These are phyloP conservation scores for Chymomyza caudatula DNA, from an alignment of 2,888 invertebrate genomes.

Conservation along the genomic window DNA sequence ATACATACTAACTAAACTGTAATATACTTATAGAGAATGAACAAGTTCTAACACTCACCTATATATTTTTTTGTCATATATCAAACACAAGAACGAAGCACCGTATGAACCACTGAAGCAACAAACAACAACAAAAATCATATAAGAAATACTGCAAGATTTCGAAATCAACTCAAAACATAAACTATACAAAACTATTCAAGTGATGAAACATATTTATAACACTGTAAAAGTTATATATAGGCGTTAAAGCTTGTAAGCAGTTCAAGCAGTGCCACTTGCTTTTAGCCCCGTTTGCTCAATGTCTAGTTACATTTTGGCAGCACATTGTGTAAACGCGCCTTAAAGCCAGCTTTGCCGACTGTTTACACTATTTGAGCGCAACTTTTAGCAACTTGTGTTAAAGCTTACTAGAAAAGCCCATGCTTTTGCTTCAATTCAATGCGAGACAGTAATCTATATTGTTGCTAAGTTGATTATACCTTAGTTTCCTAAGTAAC, in stretches of 20 bases:
- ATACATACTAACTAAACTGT: conserved; percentile 37
- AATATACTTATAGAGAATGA: conserved; percentile 32
- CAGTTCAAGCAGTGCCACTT: conserved; percentile 31
- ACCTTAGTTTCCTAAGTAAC: not conserved
- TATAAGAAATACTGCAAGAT: not conserved
- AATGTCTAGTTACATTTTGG: too few relatives aligned
- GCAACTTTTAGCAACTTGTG: not conserved
- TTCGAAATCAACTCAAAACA: conserved; percentile 6
- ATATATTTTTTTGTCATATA: conserved; percentile 69
- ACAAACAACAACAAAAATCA: conserved; percentile 15
- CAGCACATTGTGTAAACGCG: too few relatives aligned
- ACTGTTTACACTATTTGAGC: not conserved
- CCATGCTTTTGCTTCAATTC: conserved; percentile 35
- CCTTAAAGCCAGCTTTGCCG: conserved; percentile 13
- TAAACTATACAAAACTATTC: conserved; percentile 3
- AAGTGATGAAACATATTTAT: conserved; percentile 36
- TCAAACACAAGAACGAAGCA: conserved; percentile 44
- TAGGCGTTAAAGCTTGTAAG: not conserved
- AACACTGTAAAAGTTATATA: conserved; percentile 21
- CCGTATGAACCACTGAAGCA: conserved; percentile 53
- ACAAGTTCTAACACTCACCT: conserved; percentile 65
- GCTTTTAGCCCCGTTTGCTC: too few relatives aligned
- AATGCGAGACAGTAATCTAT: not conserved
- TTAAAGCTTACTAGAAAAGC: not conserved
- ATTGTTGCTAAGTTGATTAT: not conserved